Evolutionary conservation across 2,888 invertebrate genomes (phyloP).

Genomic region (Noctua comes): DNA sequence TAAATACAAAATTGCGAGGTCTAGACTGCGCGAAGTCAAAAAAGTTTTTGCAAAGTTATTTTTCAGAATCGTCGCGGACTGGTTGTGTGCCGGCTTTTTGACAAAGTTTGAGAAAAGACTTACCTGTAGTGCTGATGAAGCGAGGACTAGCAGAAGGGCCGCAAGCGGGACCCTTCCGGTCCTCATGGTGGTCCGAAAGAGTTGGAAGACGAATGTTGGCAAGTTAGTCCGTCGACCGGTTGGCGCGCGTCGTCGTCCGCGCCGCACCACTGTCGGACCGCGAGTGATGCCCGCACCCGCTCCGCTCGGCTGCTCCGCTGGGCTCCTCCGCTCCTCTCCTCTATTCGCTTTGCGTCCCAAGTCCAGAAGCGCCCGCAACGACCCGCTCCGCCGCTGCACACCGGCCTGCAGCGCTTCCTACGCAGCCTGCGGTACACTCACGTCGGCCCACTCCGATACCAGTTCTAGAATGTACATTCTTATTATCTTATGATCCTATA

Average conservation of each 20-base stretch:
- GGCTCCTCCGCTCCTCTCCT: constrained; percentile 66
- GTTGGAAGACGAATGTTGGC: constrained; percentile 73
- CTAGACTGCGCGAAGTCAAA: constrained; percentile 62
- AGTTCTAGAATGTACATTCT: constrained; percentile 23
- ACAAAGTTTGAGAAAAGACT: constrained; percentile 54
- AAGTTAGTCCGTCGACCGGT: constrained; percentile 77
- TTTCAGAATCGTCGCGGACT: constrained; percentile 64
- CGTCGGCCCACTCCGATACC: constrained; percentile 44
- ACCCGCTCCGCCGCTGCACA: constrained; percentile 8
- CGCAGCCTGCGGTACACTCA: constrained; percentile 75
- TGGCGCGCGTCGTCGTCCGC: constrained; percentile 81
- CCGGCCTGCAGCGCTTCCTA: constrained; percentile 66
- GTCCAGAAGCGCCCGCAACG: constrained; percentile 68
- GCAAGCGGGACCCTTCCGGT: constrained; percentile 73
- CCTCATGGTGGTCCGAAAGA: constrained; percentile 79
- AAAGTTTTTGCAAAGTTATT: constrained; percentile 70
- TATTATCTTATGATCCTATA: background rate
- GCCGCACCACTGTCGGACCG: constrained; percentile 83
- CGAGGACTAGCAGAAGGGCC: constrained; percentile 78
- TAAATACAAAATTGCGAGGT: constrained; percentile 54
- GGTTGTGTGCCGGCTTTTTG: constrained; percentile 44
- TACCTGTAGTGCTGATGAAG: constrained; percentile 72
- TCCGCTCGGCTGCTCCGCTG: constrained; percentile 54
- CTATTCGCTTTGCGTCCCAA: constrained; percentile 72
- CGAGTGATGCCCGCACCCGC: constrained; percentile 77